Conservation (phyloP, 2,113 vertebrate genomes). For the Mastomys coucha region DNA sequence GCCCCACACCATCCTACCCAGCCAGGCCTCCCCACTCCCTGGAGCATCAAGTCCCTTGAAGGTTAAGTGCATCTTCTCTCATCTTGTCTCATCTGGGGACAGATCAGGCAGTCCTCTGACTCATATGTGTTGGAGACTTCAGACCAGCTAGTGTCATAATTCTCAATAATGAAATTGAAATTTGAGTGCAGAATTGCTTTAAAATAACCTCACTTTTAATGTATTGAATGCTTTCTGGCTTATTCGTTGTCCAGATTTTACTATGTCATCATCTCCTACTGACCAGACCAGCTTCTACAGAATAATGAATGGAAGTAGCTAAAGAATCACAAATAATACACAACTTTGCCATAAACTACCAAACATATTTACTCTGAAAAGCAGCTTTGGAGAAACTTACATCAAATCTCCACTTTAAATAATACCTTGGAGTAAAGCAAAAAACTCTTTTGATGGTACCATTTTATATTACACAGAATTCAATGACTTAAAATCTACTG, state of each 20-base stretch:
- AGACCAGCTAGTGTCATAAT: conserved; percentile 1
- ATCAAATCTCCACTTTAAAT: neutral
- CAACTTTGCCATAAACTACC: neutral
- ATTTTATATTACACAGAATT: neutral
- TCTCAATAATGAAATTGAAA: neutral
- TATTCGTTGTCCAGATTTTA: neutral
- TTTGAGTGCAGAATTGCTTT: conserved; percentile 5
- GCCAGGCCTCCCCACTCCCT: too few species aligned
- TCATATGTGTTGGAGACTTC: too few species aligned
- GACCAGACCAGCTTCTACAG: neutral
- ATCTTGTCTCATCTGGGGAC: too few species aligned
- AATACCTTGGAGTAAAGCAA: neutral
- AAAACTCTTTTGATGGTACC: neutral
- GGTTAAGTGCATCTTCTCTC: too few species aligned
- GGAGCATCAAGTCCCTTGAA: too few species aligned
- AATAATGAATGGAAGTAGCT: neutral
- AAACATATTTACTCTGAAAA: neutral
- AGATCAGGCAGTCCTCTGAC: too few species aligned
- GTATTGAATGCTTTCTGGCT: neutral
- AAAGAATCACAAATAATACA: neutral
- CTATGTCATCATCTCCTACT: neutral
- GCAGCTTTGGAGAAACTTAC: neutral
- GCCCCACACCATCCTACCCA: too few species aligned
- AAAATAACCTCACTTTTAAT: neutral
- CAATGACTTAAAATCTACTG: neutral